These are phyloP conservation scores for Hypanus sabinus DNA, from an alignment of 2,113 vertebrate genomes.

Conservation along the genomic window DNA sequence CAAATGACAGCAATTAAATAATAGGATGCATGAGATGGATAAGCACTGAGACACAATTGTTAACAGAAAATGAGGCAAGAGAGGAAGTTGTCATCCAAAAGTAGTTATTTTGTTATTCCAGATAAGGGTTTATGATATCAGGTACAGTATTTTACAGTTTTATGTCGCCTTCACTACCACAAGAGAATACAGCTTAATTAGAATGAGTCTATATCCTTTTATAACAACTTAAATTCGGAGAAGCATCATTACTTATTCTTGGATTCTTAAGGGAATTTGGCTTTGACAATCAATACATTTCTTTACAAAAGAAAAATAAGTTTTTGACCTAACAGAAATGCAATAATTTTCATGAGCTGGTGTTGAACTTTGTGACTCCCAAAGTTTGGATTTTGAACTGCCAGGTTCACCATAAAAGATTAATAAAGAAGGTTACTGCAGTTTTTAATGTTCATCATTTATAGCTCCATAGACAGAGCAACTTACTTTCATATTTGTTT, in stretches of 20 bases:
- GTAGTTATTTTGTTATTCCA: background rate
- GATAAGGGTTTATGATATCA: background rate
- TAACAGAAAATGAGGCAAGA: conserved; percentile 13
- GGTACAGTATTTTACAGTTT: background rate
- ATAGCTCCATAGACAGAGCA: background rate
- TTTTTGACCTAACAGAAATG: background rate
- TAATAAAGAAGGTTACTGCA: background rate
- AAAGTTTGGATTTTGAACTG: background rate
- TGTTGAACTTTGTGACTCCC: background rate
- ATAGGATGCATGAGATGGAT: background rate
- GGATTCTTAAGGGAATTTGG: background rate
- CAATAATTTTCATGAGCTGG: background rate
- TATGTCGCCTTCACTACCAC: background rate
- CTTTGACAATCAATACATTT: background rate
- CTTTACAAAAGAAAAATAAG: background rate
- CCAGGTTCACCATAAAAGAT: background rate
- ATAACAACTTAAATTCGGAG: background rate
- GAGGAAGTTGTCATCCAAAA: background rate
- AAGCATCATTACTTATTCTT: background rate
- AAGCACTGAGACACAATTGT: background rate
- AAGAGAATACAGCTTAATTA: background rate
- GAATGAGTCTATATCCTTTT: background rate
- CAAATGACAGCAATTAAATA: background rate
- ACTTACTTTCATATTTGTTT: background rate
- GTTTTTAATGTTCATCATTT: background rate